Percentiles rank a stretch among this genome's conserved stretches.
Evolutionary conservation across 2,797 vertebrate genomes (phyloP).

Genomic region (Cynodonichthys magdalenae): DNA sequence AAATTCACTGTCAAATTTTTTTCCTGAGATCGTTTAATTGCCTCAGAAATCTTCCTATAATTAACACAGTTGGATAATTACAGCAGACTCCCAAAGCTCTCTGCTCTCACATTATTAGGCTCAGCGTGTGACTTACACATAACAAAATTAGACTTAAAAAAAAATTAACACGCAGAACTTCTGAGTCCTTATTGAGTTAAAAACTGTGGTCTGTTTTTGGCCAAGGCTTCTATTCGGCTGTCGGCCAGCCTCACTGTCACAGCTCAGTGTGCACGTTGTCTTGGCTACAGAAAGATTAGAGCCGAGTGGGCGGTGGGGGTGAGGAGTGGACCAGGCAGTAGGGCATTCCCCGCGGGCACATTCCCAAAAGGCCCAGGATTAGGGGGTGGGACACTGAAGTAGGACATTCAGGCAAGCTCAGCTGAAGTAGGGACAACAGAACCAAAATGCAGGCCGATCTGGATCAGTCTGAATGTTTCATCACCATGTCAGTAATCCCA

Average conservation of each 20-base stretch:
- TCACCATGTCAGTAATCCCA: conserved; percentile 64
- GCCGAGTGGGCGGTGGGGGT: conserved; percentile 47
- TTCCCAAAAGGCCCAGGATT: conserved; percentile 56
- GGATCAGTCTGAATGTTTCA: conserved; percentile 59
- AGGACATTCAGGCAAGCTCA: conserved; percentile 70
- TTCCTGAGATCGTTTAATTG: conserved; percentile 64
- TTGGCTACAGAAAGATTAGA: conserved; percentile 69
- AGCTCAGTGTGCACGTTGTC: conserved; percentile 23
- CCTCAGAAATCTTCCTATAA: conserved; percentile 65
- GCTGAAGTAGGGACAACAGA: conserved; percentile 64
- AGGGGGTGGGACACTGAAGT: conserved; percentile 69
- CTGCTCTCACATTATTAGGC: conserved; percentile 46
- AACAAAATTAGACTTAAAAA: conserved; percentile 7
- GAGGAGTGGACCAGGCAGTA: conserved; percentile 56
- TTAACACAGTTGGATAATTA: conserved; percentile 68
- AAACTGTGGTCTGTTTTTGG: conserved; percentile 22
- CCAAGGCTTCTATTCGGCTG: conserved; percentile 15
- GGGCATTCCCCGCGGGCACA: conserved; percentile 45
- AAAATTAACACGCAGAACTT: conserved; percentile 4
- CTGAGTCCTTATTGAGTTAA: conserved; percentile 9
- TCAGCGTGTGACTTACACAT: conserved; percentile 1
- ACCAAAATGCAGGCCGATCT: conserved; percentile 37
- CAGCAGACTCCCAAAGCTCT: conserved; percentile 36
- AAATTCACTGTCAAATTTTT: conserved; percentile 39
- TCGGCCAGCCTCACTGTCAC: conserved; percentile 33